Evolutionary conservation across 2,888 invertebrate genomes (phyloP), one percentile per base, ranked within the genome.

Genomic region (Chymomyza amoena): DNA sequence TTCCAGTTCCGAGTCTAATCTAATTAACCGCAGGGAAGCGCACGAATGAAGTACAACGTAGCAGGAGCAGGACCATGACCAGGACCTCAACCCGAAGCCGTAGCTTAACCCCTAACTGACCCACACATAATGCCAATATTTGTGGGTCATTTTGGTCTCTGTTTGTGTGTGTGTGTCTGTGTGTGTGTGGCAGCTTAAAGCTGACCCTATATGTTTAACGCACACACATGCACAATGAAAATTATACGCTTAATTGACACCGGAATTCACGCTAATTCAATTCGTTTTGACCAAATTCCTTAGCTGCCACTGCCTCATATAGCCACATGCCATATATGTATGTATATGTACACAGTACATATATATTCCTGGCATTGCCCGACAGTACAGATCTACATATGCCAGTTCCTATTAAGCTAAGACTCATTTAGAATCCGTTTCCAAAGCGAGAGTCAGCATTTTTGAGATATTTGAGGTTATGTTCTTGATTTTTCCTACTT

Each of bases 211-310:
- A 28, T 54, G 28, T 45, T 45, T 32, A 15, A 63, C 66, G 59
- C 57, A 18, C 59, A 25, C 18, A 45, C 56, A 61, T 32, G 61
- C 60, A 60, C 60, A 57, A 75, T 72, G 72, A 20, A 72, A 75
- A 72, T 72, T 75, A 75, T 77, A 72, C 76, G 85, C 76, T 73
- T 83, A 85, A 83, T 83, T 83, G 82, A 81, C 79, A 85, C 73
- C 75, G 84, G 81, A 81, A 76, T 74, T 73, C 76, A 70, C 69
- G 79, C 74, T 81, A 83, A 83, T 83, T 85, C 79, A 83, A 85
- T 83, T 75, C 76, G 71, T 71, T 59, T 20, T 57, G 57, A 20
- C 57, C 57, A 57, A 57, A 4, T 28, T 57, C 1, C 57, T 71
- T 69, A 64, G 56, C 67, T 66, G 62, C 45, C 64, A 45, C 50